Base-by-base conservation (phyloP, 2,888 invertebrate species). In the Diplazon laetatorius region DNA sequence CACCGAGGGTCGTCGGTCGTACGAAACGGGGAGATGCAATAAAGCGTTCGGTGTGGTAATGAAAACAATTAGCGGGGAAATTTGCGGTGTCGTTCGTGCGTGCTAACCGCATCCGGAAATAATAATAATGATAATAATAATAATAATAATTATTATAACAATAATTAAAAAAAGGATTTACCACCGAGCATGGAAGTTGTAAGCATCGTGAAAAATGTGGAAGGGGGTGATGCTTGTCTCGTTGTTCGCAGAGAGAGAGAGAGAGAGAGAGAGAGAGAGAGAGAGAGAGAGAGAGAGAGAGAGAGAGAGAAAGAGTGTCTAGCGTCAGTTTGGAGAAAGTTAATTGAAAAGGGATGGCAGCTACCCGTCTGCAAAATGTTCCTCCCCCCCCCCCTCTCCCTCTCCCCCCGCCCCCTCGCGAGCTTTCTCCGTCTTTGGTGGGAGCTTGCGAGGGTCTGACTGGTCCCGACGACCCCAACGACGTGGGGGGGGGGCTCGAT, bases 331-430 rank as follows among this genome's bases (percentile, higher is more conserved):
- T 68, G 76, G 77, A 76, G 84, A 82, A 84, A 87, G 85, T 86
- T 85, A 87, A 87, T 87, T 83, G 85, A 84, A 85, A 85, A 82
- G 82, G 80, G 81, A 82, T 80, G 82, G 73, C 70, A 74, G 39
- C n/a, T 6, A 12, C 22, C 14, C 50, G 14, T 30, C 25, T 46
- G 14, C 65, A 35, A 18, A 18, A 16, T 22, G 16, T 22, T 65
- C 10, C 55, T 46, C 16, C 42, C 14, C 76, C 25, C 37, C 18
- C 22, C n/a, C 37, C 18, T 44, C 35, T 65, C 50, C 65, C 55
- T 57, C 25, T 1, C 16, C 55, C n/a, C n/a, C n/a, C n/a, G n/a
- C n/a, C n/a, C n/a, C n/a, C n/a, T n/a, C n/a, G n/a, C n/a, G 3
- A 42, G 12, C 42, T 42, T 12, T 6, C n/a, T 30, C 2, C 30